Conservation (phyloP, 1,140 invertebrate species). For the Aricia agestis region DNA sequence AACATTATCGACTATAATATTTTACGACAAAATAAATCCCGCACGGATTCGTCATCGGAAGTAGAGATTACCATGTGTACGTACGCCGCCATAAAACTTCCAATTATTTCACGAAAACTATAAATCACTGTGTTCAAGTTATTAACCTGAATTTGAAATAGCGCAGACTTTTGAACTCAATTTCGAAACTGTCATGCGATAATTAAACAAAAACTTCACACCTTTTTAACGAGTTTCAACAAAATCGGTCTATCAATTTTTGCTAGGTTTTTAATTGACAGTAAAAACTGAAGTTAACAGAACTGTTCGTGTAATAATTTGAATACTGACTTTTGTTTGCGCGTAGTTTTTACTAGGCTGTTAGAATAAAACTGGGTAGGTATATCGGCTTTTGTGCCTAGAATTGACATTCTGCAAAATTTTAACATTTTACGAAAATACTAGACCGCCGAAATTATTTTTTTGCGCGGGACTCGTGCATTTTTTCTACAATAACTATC, state of each 20-base stretch:
- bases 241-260: neutral
- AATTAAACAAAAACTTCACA: constrained; percentile 9
- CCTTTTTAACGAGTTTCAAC: constrained; percentile 6
- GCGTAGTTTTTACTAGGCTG: neutral
- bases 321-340: neutral
- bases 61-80: constrained; percentile 20
- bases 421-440: neutral
- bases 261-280: neutral
- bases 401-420: neutral
- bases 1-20: neutral
- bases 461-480: too few species aligned
- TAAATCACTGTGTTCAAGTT: constrained; percentile 26
- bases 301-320: neutral
- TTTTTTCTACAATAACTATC: too few species aligned
- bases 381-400: neutral
- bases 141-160: constrained; percentile 27
- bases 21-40: neutral
- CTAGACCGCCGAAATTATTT: too few species aligned
- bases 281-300: neutral
- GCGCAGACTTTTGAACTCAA: constrained; percentile 12
- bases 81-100: constrained; percentile 22
- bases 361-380: neutral
- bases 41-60: constrained; percentile 8
- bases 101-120: constrained; percentile 28
- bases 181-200: constrained; percentile 5